Conservation (phyloP, 2,888 invertebrate species). For the Protodeltote pygarga region DNA sequence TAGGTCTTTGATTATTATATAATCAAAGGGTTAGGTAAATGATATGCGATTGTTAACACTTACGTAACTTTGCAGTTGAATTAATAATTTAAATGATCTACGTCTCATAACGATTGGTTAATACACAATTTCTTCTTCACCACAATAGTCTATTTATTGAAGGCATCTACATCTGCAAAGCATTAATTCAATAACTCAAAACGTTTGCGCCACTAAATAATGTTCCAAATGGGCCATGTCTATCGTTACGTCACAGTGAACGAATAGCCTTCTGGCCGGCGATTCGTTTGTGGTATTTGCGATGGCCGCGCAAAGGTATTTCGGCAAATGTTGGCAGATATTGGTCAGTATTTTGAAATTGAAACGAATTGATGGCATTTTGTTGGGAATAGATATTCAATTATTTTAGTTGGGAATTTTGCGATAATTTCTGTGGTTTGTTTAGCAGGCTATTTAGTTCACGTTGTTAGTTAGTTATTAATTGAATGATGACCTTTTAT, state of each 20-base stretch:
- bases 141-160: slow-evolving; percentile 2
- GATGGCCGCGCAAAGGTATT: slow-evolving; percentile 39
- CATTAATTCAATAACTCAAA: slow-evolving; percentile 40
- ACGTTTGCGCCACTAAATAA: slow-evolving; percentile 41
- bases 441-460: neutral
- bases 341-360: slow-evolving; percentile 44
- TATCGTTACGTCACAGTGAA: slow-evolving; percentile 44
- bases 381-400: no score
- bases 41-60: no score
- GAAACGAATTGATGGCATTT: slow-evolving; percentile 30
- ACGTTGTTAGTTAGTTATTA: no score
- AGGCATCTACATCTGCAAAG: slow-evolving; percentile 18
- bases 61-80: no score
- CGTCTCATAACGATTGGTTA: neutral
- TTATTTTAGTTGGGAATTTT: slow-evolving; percentile 23
- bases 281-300: slow-evolving; percentile 49
- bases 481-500: no score
- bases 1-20: no score
- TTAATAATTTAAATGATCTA: no score
- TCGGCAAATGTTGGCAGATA: slow-evolving; percentile 50
- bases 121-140: neutral
- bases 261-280: slow-evolving; percentile 31
- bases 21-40: no score
- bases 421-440: neutral
- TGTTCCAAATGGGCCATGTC: slow-evolving; percentile 29